Evolutionary conservation across 92 coral and sea anemone genomes (phyloP), one percentile per base, ranked within the genome.

Genomic region (Palythoa caribaeorum): DNA sequence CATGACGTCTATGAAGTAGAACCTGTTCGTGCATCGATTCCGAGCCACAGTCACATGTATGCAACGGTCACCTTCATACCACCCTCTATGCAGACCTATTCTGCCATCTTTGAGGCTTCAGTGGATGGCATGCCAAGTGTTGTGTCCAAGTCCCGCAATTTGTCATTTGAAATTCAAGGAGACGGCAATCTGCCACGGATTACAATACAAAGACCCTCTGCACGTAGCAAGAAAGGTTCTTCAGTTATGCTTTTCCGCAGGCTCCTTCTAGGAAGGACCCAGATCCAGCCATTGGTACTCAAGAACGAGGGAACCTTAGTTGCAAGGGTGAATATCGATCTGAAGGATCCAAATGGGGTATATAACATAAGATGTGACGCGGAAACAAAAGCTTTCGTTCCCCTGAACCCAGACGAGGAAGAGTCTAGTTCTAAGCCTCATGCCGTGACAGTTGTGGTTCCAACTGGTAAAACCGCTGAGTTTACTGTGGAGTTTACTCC

Each of bases 101-200:
- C 92, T 38, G 99, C 98, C 6, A 90, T 94, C 50, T 87, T 97
- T 48, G 99, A 97, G 78, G 99, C 98, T 38, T 98, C 99, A 2
- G 98, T 97, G 10, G 99, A 97, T 57, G 99, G 99, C 17, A 95
- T 95, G 97, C 95, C 99, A 0, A 96, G 98, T 73, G 94, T 92
- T 14, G 96, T 95, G 76, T 97, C 99, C 14, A 93, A 96, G 66
- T 97, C 96, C 79, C 97, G 99, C 85, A 97, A 96, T 75, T 93
- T 97, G 39, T 88, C 96, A 9, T 97, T 97, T 88, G 99, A 97
- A 19, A 97, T 97, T 35, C 99, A 97, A 73, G 99, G 99, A n/a
- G 99, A 97, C 83, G 99, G 99, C 16, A 97, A 97, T 83, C 93
- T 97, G 40, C 99, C 99, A 0, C 60, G 99, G 81, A 94, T 97